phyloP scores from a whole-genome alignment of 2,888 invertebrate species.

The Scaptomyza parva region DNA sequence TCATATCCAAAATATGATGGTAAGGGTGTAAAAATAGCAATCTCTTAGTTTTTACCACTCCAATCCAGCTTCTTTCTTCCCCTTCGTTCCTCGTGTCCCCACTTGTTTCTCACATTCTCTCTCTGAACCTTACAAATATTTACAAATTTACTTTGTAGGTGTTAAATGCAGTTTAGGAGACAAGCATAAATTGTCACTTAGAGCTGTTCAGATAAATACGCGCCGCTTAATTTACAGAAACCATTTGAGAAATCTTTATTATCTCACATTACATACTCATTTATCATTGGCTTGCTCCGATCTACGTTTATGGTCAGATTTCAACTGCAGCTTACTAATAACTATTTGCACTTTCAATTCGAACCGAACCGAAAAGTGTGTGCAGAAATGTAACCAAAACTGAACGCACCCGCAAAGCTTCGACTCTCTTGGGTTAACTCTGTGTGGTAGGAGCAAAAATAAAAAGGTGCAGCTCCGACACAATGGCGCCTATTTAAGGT shows the following conservation, averaged over 20 bases:
- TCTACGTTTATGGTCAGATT: conserved; percentile 33
- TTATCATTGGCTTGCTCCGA: conserved; percentile 23
- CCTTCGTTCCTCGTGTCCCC: no score
- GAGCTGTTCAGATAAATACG: conserved; percentile 1
- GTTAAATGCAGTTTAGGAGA: conserved; percentile 19
- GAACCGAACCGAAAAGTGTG: conserved; percentile 10
- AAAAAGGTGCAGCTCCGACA: conserved; percentile 64
- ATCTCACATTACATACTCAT: conserved; percentile 37
- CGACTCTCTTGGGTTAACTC: conserved; percentile 12
- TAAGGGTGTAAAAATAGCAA: no score
- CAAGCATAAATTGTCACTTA: conserved; percentile 1
- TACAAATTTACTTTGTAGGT: conserved; percentile 1
- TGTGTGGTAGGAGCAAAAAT: conserved; percentile 5
- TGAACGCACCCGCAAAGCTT: conserved; percentile 69
- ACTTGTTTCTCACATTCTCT: neutral
- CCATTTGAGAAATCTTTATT: conserved; percentile 35
- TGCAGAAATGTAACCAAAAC: conserved; percentile 28
- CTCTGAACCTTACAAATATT: neutral
- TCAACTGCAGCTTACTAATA: conserved; percentile 35
- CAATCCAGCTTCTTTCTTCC: no score
- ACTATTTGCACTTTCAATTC: conserved; percentile 63
- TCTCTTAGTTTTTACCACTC: no score
- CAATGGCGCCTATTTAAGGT: conserved; percentile 26
- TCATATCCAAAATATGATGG: no score
- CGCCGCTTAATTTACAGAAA: conserved; percentile 12